These are phyloP conservation scores for Poecilia gillii DNA, from an alignment of 2,797 vertebrate genomes.

Conservation along the genomic window DNA sequence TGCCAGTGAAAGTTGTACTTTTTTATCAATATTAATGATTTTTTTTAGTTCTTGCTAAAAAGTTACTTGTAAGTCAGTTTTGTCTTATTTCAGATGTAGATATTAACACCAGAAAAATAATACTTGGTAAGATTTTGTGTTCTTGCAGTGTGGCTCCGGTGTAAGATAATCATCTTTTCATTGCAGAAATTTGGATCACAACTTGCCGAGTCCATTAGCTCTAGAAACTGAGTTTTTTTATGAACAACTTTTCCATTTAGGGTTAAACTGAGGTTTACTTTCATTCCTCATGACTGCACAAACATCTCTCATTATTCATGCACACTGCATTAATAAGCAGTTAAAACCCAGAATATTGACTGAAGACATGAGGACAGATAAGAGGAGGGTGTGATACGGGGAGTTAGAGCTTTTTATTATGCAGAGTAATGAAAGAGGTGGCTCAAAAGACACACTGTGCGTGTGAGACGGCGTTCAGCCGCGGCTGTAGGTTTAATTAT, in stretches of 20 bases:
- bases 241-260: neutral
- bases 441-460: constrained; percentile 44
- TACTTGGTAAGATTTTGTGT: neutral
- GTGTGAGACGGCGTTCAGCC: constrained; percentile 51
- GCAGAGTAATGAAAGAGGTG: constrained; percentile 28
- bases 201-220: neutral
- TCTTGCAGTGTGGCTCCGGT: neutral
- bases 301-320: neutral
- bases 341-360: constrained; percentile 21
- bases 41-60: no score
- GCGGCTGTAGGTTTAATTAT: constrained; percentile 56
- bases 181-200: neutral
- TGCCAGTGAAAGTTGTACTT: no score
- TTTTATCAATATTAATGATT: no score
- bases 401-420: constrained; percentile 34
- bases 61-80: no score
- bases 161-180: neutral
- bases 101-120: no score
- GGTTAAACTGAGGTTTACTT: neutral
- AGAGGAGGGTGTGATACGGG: constrained; percentile 25
- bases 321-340: neutral
- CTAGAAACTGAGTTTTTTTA: neutral
- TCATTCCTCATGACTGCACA: neutral
- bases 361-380: constrained; percentile 19
- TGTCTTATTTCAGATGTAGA: no score